These are phyloP conservation scores for Cricetomys ansorgei DNA, from an alignment of 2,113 vertebrate genomes.

Conservation along the genomic window DNA sequence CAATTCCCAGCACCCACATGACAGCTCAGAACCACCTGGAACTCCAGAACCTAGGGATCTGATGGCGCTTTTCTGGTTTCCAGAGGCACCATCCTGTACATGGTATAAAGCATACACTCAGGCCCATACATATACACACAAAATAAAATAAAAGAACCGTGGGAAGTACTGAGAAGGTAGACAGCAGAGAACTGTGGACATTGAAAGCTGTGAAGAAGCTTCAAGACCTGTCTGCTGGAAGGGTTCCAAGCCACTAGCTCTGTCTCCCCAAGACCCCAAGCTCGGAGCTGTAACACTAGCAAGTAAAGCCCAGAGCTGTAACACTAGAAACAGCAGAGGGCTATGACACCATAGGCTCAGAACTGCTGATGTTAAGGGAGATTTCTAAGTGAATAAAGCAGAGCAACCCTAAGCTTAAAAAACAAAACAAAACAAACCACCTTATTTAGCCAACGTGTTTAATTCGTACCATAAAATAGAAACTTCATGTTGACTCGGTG, in stretches of 20 bases:
- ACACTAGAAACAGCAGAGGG: background rate
- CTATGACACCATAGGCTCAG: background rate
- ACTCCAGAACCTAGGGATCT: background rate
- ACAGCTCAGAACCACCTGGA: background rate
- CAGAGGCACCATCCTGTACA: background rate
- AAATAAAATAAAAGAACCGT: background rate
- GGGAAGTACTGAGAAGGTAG: background rate
- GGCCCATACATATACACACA: background rate
- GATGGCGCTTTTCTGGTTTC: background rate
- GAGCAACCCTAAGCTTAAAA: background rate
- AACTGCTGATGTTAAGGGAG: background rate
- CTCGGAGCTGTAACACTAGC: background rate
- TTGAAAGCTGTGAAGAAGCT: background rate
- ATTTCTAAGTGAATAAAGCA: background rate
- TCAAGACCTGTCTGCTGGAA: background rate
- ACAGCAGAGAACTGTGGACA: background rate
- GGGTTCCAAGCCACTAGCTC: background rate
- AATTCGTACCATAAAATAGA: background rate
- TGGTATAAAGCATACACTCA: background rate
- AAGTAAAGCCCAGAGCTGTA: background rate
- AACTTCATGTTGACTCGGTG: background rate
- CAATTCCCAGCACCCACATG: background rate
- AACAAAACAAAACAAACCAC: background rate
- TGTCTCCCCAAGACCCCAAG: background rate
- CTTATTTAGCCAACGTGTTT: background rate